Percentiles rank a stretch among this genome's conserved stretches.
Conservation (phyloP, 1,140 invertebrate genomes). For the Maconellicoccus hirsutus region DNA sequence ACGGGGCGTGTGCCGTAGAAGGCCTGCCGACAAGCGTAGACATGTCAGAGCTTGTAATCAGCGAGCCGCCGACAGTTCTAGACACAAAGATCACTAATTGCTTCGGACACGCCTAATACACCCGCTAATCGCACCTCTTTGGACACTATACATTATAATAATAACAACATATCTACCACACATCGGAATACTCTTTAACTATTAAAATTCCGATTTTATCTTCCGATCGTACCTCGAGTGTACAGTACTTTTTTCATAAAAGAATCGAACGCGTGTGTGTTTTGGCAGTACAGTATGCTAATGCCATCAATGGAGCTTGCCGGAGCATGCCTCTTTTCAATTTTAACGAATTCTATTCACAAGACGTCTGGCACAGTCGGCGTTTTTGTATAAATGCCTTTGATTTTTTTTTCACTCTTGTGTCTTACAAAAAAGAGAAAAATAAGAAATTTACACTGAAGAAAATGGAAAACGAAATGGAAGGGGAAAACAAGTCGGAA, state of each 20-base stretch:
- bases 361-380: no score
- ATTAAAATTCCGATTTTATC: conserved; percentile 17
- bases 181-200: conserved; percentile 14
- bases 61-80: conserved; percentile 19
- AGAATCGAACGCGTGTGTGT: background rate
- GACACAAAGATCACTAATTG: conserved; percentile 22
- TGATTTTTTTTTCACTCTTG: no score
- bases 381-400: no score
- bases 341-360: background rate
- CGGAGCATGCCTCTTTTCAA: background rate
- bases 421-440: no score
- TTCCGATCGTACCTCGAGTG: background rate
- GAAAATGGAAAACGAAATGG: no score
- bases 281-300: background rate
- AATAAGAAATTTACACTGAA: no score
- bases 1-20: conserved; percentile 20
- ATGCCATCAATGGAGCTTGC: background rate
- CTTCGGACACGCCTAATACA: conserved; percentile 21
- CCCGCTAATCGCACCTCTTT: conserved; percentile 21
- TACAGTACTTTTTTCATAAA: background rate
- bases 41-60: conserved; percentile 18
- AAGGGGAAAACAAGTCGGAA: no score
- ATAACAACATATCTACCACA: conserved; percentile 21
- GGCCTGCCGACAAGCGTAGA: conserved; percentile 20
- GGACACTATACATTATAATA: conserved; percentile 19